These are phyloP conservation scores for Zelostemma sp. DNA, from an alignment of 1,140 invertebrate species.

Conservation along the genomic window DNA sequence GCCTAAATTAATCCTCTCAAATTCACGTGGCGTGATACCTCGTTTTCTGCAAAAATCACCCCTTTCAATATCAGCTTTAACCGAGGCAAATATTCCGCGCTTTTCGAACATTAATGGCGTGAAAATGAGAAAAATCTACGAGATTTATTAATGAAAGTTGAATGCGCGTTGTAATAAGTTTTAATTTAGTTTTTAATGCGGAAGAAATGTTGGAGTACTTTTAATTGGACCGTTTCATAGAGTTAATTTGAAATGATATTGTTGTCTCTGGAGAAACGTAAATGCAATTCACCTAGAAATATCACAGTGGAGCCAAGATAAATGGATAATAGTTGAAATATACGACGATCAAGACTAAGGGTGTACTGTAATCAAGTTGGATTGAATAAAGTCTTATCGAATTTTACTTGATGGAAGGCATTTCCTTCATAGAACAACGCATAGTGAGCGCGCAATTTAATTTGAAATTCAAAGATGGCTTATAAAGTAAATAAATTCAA, in stretches of 20 bases:
- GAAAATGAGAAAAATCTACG: no score
- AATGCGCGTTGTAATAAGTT: conserved; percentile 6
- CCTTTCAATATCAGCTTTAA: no score
- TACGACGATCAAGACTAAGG: conserved; percentile 12
- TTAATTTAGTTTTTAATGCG: neutral
- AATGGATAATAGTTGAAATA: conserved; percentile 12
- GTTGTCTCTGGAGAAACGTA: neutral
- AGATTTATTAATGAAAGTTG: conserved; percentile 5
- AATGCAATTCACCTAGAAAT: conserved; percentile 6
- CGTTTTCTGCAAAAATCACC: no score
- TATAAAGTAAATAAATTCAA: conserved; percentile 3
- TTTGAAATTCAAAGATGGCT: conserved; percentile 8
- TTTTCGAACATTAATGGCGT: no score
- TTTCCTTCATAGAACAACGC: neutral
- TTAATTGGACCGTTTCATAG: neutral
- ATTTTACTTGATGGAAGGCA: conserved; percentile 8
- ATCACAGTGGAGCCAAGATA: neutral
- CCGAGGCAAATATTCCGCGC: no score
- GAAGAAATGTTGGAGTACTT: neutral
- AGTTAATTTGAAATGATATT: neutral
- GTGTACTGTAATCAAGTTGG: conserved; percentile 5
- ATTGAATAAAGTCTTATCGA: conserved; percentile 10
- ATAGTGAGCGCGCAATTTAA: neutral
- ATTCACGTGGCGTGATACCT: neutral
- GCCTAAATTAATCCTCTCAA: neutral